phyloP scores from a whole-genome alignment of 2,888 invertebrate species.

The Laothoe populi region DNA sequence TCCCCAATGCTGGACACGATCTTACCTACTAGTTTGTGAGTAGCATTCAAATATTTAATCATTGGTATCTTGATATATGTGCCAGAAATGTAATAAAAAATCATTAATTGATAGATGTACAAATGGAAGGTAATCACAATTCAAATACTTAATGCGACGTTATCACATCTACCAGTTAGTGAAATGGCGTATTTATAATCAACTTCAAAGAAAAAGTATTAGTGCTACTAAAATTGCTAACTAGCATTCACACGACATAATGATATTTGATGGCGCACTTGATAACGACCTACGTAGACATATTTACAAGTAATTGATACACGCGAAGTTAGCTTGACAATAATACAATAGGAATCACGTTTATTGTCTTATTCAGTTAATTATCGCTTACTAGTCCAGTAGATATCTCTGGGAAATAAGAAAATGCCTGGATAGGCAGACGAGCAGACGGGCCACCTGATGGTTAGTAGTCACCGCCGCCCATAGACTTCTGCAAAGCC shows the following conservation, averaged over 20 bases:
- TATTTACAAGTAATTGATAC: not conserved
- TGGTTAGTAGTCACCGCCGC: no score
- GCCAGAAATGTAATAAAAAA: no score
- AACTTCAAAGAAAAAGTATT: not conserved
- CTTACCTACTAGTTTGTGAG: no score
- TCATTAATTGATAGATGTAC: no score
- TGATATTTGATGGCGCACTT: not conserved
- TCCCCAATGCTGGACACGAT: no score
- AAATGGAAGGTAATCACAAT: not conserved
- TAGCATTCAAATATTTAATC: no score
- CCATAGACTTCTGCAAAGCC: no score
- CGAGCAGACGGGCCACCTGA: no score
- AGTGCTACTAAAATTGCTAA: not conserved
- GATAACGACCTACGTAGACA: not conserved
- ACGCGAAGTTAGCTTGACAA: not conserved
- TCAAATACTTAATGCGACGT: not conserved
- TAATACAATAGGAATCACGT: not conserved
- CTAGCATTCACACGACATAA: slow-evolving; percentile 1
- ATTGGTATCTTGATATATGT: no score
- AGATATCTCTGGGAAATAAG: no score
- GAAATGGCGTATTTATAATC: not conserved
- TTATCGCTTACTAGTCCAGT: no score
- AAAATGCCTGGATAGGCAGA: no score
- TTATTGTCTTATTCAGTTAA: not conserved
- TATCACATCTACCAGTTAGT: not conserved